Base-by-base conservation (phyloP, 1,140 invertebrate genomes). In the Hypothenemus hampei region DNA sequence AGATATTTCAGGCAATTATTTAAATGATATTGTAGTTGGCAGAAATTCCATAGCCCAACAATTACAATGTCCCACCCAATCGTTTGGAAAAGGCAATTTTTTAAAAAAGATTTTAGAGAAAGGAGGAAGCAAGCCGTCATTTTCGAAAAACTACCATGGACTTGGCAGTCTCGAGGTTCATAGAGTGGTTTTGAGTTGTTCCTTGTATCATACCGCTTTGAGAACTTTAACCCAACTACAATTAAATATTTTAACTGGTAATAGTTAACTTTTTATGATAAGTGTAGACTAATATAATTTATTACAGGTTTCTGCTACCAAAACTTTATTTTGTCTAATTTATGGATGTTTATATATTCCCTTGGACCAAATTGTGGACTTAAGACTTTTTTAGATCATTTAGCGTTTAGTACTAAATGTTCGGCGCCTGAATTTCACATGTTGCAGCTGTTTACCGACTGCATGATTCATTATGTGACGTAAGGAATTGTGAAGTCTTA, bases 391-490 rank as follows among this genome's bases (percentile, higher is more conserved):
- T 69, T 97, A 10, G 91, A 97, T 69, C 81, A 93, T 61, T 73
- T 98, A 48, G 80, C 84, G 21, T 77, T 82, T 43, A 87, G 87
- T 67, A 85, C 84, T 20, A 91, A 89, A 70, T 81, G 78, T 54
- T 81, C 81, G 15, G 80, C 86, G 48, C 87, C 91, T 0, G 91
- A 96, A 75, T 89, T 91, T 67, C 84, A 92, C 66, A 87, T 97
- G 75, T 75, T 99, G 3, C 90, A 93, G 68, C 72, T 99, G 1
- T 97, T 98, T 72, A 89, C 87, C 65, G 94, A 98, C 69, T 90
- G 91, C 67, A 93, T 97, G 81, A 91, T 89, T n/a, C 93, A 98
- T 76, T 90, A 97, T 68, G 90, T 98, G 31, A 97, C 91, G 91
- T 96, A 77, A 83, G 89, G 83, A 62, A 24, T 45, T 22, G 24